Conservation (phyloP, 2,797 vertebrate genomes). For the Lycodopsis pacificus region DNA sequence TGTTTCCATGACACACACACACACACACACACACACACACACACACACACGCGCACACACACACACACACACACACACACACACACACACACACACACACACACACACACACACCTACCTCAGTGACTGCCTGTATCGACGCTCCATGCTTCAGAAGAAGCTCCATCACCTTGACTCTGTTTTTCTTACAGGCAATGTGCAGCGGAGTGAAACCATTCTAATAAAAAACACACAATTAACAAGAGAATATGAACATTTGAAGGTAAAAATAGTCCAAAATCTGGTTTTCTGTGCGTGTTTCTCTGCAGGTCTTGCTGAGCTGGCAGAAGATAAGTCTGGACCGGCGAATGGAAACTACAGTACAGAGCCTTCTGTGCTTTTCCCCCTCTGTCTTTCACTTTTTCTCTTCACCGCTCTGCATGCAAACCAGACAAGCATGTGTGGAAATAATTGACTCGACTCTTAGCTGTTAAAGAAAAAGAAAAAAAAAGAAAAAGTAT, state of each 20-base stretch:
- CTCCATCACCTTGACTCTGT: conserved; percentile 98
- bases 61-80: background rate
- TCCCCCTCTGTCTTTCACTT: conserved; percentile 15
- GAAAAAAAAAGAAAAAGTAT: conserved; percentile 39
- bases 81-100: conserved; percentile 10
- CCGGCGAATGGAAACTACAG: conserved; percentile 60
- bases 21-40: conserved; percentile 23
- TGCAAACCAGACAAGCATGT: conserved; percentile 70
- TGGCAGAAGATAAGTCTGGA: conserved; percentile 55
- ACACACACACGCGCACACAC: background rate
- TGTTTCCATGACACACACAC: background rate
- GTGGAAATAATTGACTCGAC: conserved; percentile 67
- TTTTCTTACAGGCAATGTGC: conserved; percentile 99
- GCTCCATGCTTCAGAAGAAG: conserved; percentile 89
- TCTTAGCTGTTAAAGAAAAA: conserved; percentile 27
- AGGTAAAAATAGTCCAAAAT: conserved; percentile 63
- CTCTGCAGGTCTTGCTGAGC: conserved; percentile 20
- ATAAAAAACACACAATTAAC: conserved; percentile 35
- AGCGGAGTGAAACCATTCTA: conserved; percentile 99
- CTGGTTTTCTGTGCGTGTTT: background rate
- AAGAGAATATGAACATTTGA: conserved; percentile 77
- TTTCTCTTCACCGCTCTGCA: conserved; percentile 25
- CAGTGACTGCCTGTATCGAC: conserved; percentile 95
- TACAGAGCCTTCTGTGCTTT: conserved; percentile 29
- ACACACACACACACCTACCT: conserved; percentile 82